Base-by-base conservation (phyloP, 2,888 invertebrate species). In the Volucella inanis region DNA sequence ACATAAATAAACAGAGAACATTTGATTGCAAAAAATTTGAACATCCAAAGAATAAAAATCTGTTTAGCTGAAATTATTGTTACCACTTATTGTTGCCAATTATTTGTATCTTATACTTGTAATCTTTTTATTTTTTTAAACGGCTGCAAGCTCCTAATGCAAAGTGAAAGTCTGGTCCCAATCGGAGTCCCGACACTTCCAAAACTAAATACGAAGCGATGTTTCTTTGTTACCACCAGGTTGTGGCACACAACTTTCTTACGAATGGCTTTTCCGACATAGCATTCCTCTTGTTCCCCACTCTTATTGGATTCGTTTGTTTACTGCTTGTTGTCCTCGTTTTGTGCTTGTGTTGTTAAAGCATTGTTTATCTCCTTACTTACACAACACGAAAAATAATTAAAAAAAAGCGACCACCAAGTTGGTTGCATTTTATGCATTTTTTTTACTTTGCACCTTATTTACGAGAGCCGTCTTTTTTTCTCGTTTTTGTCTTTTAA, bases 381-480 rank as follows among this genome's bases (percentile, higher is more conserved):
- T 82, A 72, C 10, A 31, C 65, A 41, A n/a, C 52, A 39, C 18
- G 14, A 61, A 71, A 62, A 43, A 59, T 12, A 15, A 43, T 14
- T 62, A 45, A 62, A 14, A 14, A 45, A 61, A 22, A 14, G 10
- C 67, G 31, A 62, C 55, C 62, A 77, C 38, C 22, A 67, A 55
- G 61, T 55, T 77, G 76, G 55, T 77, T 49, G 65, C 64, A 61
- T 82, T 77, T 82, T 62, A 50, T 39, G 54, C 67, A 67, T 67
- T 77, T 77, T 54, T 59, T 41, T 54, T 49, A 38, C 52, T 10
- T 15, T 59, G 41, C 64, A 67, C 67, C 50, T 67, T 67, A 59
- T 52, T 38, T 45, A 52, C 61, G 47, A 31, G 39, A n/a, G 54
- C 31, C 45, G 41, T 54, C 54, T 1, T 22, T 52, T 64, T 59